Base-by-base conservation (phyloP, 1,140 invertebrate species). In the Drosophila ogumai region DNA sequence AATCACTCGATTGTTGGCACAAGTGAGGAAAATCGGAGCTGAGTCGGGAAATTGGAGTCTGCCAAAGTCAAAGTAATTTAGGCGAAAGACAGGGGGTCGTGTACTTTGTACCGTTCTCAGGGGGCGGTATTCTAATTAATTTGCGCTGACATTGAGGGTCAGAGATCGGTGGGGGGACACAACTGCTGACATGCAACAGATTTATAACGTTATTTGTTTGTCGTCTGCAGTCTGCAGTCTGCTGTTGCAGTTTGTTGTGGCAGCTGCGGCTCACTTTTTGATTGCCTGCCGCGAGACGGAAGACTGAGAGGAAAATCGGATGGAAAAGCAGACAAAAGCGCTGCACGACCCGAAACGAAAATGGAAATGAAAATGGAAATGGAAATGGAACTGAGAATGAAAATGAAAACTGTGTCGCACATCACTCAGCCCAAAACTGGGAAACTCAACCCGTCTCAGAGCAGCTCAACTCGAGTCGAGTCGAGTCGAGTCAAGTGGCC, bases 181-280 rank as follows among this genome's bases (percentile, higher is more conserved):
- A 44, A 63, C 75, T 63, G 75, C 67, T 79, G 77, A 79, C 77
- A 79, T 74, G 75, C 77, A 79, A 79, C 77, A 79, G 77, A 79
- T 79, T 79, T 79, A 79, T 79, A 74, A 74, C 75, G 75, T 74
- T 79, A 74, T 79, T 77, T 75, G 74, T 56, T 75, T 76, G 63
- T 55, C 75, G 73, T 75, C 55, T 78, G 74, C 49, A 67, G 73
- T 75, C 55, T 78, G 74, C 49, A 67, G 65, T 34, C 61, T 40
- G 54, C 46, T 31, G 66, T 17, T 75, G 31, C 69, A 59, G 66
- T 36, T 56, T 66, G 72, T 56, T 77, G 75, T 77, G 69, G 69
- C 69, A 73, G 69, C 54, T 72, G 68, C 32, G 68, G 69, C 67
- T 59, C 69, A 72, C 67, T 69, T 72, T 59, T 73, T 73, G 69